phyloP scores from a whole-genome alignment of 2,113 vertebrate genomes.

The Oryzias woworae region DNA sequence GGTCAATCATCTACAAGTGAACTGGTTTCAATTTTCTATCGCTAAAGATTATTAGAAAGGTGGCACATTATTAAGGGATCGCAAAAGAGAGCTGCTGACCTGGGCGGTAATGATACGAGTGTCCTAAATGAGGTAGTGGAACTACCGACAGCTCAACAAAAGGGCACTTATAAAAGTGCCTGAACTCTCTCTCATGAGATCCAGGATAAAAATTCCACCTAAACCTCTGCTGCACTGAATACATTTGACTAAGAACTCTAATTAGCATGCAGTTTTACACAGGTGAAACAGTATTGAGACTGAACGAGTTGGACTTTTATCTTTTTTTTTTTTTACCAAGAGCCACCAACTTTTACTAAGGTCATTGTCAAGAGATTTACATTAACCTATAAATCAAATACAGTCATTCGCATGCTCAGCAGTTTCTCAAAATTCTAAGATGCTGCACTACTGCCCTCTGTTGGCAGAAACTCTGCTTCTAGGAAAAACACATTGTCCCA shows the following conservation, averaged over 20 bases:
- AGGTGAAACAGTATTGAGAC: too few species aligned
- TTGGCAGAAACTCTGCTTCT: conserved; percentile 7
- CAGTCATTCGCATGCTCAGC: too few species aligned
- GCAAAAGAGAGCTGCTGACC: neutral
- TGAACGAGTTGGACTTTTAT: too few species aligned
- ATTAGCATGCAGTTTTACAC: too few species aligned
- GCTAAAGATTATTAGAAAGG: neutral
- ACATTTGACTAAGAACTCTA: neutral
- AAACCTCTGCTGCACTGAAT: neutral
- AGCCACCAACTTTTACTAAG: too few species aligned
- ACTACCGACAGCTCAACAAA: neutral
- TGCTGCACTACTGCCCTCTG: conserved; percentile 22
- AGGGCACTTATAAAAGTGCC: neutral
- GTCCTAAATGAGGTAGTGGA: conserved; percentile 13
- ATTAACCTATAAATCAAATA: neutral
- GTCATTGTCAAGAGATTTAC: too few species aligned
- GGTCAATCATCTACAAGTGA: neutral
- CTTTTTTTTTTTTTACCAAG: too few species aligned
- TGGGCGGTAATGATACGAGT: conserved; percentile 4
- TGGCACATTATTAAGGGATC: neutral
- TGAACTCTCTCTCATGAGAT: neutral
- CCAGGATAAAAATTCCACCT: neutral
- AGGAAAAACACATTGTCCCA: too few species aligned
- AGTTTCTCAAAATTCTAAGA: too few species aligned
- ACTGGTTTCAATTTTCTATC: neutral